Conservation (phyloP, 2,113 vertebrate genomes). For the Chaetorhynchus papuensis region DNA sequence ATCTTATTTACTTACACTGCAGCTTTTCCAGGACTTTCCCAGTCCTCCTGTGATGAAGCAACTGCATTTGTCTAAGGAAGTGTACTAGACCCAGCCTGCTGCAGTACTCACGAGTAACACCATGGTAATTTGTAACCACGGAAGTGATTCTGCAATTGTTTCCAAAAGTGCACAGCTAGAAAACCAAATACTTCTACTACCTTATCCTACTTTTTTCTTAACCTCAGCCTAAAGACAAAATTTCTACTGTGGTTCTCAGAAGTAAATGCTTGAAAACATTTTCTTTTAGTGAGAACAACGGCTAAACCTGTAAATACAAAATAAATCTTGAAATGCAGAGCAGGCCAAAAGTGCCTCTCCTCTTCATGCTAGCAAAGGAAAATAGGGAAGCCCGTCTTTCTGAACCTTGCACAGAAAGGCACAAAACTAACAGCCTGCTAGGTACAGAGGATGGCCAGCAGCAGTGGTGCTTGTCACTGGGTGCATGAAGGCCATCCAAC, state of each 20-base stretch:
- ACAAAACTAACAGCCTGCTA: not conserved
- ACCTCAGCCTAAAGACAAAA: not conserved
- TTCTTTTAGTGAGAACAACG: not conserved
- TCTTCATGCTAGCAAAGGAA: not conserved
- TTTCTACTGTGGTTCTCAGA: not conserved
- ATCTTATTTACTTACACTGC: not conserved
- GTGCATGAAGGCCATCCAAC: not conserved
- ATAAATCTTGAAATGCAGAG: not conserved
- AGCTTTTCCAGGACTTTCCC: not conserved
- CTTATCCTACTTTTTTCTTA: not conserved
- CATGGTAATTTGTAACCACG: not conserved
- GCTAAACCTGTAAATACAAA: not conserved
- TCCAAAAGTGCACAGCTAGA: not conserved
- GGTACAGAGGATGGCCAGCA: not conserved
- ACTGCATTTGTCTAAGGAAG: not conserved
- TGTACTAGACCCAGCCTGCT: not conserved
- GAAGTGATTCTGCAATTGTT: not conserved
- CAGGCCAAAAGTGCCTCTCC: not conserved
- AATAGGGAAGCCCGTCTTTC: not conserved
- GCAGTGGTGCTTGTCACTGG: not conserved
- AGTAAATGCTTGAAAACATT: not conserved
- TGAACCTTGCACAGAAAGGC: not conserved
- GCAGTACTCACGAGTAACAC: not conserved
- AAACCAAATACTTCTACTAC: not conserved
- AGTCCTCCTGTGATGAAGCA: not conserved